Percentiles rank a stretch among this genome's conserved stretches.
Conservation (phyloP, 2,888 invertebrate genomes). For the Itoplectis maculator region DNA sequence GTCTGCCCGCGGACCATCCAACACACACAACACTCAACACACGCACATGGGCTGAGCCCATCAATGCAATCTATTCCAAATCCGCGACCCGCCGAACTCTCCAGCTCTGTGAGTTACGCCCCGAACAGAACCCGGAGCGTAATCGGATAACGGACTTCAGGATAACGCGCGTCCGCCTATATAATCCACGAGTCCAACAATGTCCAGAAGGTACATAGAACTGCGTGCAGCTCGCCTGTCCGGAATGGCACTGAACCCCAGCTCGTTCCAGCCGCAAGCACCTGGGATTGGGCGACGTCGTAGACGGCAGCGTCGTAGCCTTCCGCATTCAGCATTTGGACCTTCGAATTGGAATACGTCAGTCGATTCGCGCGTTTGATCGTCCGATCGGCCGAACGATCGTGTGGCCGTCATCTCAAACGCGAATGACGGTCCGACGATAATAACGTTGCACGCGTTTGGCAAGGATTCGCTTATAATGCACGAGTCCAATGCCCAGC, state of each 20-base stretch:
- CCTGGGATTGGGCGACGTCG: not conserved
- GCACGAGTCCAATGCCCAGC: constrained; percentile 36
- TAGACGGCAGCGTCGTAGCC: not conserved
- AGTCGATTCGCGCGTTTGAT: constrained; percentile 36
- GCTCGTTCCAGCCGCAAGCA: not conserved
- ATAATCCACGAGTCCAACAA: constrained; percentile 56
- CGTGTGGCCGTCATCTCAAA: too few species aligned
- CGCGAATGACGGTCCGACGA: too few species aligned
- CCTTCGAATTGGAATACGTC: constrained; percentile 14
- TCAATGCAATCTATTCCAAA: constrained; percentile 39
- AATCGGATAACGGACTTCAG: constrained; percentile 51
- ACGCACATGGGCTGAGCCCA: not conserved
- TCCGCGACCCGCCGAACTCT: constrained; percentile 7
- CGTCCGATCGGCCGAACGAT: constrained; percentile 20
- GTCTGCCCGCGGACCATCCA: too few species aligned
- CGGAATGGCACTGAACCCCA: not conserved
- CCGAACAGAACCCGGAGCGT: constrained; percentile 39
- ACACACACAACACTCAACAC: too few species aligned
- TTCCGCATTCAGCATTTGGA: constrained; percentile 6
- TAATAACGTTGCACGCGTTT: too few species aligned
- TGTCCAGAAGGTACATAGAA: constrained; percentile 35
- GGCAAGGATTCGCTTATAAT: constrained; percentile 54
- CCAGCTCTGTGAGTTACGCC: constrained; percentile 22
- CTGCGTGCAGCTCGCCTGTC: not conserved
- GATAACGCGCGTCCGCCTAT: constrained; percentile 32